Base-by-base conservation (phyloP, 2,797 vertebrate species). In the Xyrichtys novacula region DNA sequence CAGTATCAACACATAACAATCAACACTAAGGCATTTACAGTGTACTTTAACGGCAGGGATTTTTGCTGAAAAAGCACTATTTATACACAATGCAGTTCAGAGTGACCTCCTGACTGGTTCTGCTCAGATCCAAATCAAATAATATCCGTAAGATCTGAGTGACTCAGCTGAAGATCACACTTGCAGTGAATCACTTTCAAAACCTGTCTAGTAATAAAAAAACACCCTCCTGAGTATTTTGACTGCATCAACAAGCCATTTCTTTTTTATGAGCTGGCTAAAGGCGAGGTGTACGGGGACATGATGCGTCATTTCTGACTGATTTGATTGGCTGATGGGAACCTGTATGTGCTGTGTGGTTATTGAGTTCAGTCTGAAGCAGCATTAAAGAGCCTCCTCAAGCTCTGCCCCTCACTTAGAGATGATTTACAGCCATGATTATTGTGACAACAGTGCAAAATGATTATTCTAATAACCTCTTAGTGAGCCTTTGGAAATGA, bases 391-490 rank as follows among this genome's bases (percentile, higher is more conserved):
- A 20, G 40, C 20, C 57, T 75, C n/a, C 43, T 56, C 2, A 3
- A 68, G 59, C 53, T 47, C 29, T 25, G 32, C 42, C 53, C 34
- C 29, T 49, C 43, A 20, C 38, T 62, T 15, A n/a, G 15, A 68
- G 26, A 70, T 32, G 47, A 74, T 76, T 71, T 38, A 40, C 61
- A 3, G 5, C 2, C 40, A 43, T 74, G 64, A 79, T 77, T 62
- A 61, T 54, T 68, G n/a, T 68, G 59, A 74, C 63, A 73, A 62
- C 1, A 0, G 10, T 39, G 39, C 32, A 32, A 38, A 76, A 71
- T 29, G 36, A 72, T 85, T 78, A 55, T 66, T 76, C 32, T 65
- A 70, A 84, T 65, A 59, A 42, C 26, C 22, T 12, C 38, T 63
- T 42, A 38, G 47, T 19, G 70, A 65, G 49, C 26, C 4, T 25